Conservation (phyloP, 2,797 vertebrate genomes). For the Lepus oiostolus region DNA sequence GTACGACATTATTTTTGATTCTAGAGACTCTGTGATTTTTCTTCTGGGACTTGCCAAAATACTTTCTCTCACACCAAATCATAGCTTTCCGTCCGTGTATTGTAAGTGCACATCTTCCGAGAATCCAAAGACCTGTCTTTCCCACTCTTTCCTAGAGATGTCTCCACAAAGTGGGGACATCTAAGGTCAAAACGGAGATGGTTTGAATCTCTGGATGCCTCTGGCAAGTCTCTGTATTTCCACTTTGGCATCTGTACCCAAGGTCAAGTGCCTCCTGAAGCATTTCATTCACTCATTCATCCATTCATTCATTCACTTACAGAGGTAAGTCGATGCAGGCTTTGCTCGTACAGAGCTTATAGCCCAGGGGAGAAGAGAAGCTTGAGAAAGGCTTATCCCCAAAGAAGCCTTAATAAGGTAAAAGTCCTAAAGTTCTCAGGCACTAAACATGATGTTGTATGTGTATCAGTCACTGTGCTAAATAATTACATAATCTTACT, state of each 20-base stretch:
- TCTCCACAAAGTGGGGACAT: background rate
- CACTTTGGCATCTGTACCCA: background rate
- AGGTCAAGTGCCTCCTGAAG: background rate
- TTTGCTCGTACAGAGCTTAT: constrained; percentile 10
- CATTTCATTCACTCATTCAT: background rate
- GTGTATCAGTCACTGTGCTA: background rate
- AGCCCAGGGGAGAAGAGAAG: background rate
- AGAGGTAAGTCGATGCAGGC: background rate
- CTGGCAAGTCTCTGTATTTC: background rate
- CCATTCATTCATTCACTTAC: background rate
- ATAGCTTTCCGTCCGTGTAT: background rate
- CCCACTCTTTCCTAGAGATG: background rate
- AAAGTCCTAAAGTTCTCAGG: background rate
- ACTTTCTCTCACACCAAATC: background rate
- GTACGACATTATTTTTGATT: constrained; percentile 55
- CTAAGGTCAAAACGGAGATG: background rate
- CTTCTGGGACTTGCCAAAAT: constrained; percentile 26
- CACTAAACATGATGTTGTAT: background rate
- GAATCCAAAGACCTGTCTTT: background rate
- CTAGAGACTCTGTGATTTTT: constrained; percentile 50
- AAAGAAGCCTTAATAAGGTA: background rate
- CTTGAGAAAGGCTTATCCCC: background rate
- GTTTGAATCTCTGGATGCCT: background rate
- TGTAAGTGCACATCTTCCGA: background rate
- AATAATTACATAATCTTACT: constrained; percentile 1